Percentiles rank a stretch among this genome's conserved stretches.
These are phyloP conservation scores for Amphiprion ocellaris DNA, from an alignment of 2,113 vertebrate genomes.

Conservation along the genomic window DNA sequence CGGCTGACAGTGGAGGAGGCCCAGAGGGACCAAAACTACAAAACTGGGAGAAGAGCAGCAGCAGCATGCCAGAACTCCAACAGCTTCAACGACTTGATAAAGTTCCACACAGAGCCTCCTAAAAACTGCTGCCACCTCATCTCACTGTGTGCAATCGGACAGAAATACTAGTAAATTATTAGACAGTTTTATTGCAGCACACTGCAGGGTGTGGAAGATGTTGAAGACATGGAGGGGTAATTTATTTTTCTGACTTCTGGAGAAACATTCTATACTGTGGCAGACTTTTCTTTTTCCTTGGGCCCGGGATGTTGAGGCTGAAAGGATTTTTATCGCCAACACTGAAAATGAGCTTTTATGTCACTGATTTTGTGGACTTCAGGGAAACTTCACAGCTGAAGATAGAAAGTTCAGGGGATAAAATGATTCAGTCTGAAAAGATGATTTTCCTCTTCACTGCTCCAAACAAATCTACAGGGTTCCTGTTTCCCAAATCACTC, in stretches of 20 bases:
- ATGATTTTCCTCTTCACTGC: background rate
- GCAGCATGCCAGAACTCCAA: background rate
- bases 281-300: slow-evolving; percentile 19
- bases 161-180: slow-evolving; percentile 77
- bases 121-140: slow-evolving; percentile 68
- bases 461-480: background rate
- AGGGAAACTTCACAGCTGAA: background rate
- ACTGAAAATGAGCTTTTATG: background rate
- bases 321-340: slow-evolving; percentile 33
- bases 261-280: slow-evolving; percentile 3
- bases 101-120: slow-evolving; percentile 81
- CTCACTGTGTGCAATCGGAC: slow-evolving; percentile 86
- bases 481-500: slow-evolving; percentile 1
- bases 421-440: no score
- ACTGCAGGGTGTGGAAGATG: slow-evolving; percentile 53
- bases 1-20: slow-evolving; percentile 4
- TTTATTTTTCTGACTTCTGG: slow-evolving; percentile 70
- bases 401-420: background rate
- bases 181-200: slow-evolving; percentile 71
- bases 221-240: slow-evolving; percentile 24
- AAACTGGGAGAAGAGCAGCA: slow-evolving; percentile 12
- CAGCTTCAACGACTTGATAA: slow-evolving; percentile 39
- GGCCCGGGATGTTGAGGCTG: background rate
- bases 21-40: slow-evolving; percentile 63
- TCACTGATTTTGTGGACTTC: no score